Evolutionary conservation across 2,797 vertebrate species (phyloP).

Genomic region (Chaetodon trifasciatus): DNA sequence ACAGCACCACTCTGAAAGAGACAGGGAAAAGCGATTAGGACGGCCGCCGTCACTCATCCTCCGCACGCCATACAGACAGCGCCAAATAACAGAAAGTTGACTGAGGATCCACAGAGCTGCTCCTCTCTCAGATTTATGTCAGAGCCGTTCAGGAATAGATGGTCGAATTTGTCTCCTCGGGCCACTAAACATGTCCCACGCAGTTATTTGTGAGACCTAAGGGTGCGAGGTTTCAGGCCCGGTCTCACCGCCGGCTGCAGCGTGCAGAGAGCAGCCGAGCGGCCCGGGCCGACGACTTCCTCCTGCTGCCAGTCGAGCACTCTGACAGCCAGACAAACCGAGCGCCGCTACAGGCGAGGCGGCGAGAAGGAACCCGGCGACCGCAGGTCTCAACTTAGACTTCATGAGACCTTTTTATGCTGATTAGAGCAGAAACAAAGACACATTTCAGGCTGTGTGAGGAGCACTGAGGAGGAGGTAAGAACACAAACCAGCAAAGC

Average conservation of each 20-base stretch:
- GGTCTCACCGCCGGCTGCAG: neutral
- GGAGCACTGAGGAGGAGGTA: neutral
- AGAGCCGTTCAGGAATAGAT: conserved; percentile 16
- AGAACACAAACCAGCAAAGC: neutral
- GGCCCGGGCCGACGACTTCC: conserved; percentile 51
- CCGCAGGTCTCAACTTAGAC: neutral
- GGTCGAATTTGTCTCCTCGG: conserved; percentile 37
- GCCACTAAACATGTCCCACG: conserved; percentile 54
- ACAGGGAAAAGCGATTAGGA: conserved; percentile 37
- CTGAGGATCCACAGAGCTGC: conserved; percentile 19
- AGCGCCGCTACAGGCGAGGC: conserved; percentile 26
- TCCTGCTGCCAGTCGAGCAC: conserved; percentile 31
- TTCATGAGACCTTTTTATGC: neutral
- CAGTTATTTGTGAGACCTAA: conserved; percentile 53
- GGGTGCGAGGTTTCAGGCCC: conserved; percentile 25
- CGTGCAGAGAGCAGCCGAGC: conserved; percentile 27
- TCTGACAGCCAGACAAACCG: conserved; percentile 59
- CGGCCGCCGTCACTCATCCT: conserved; percentile 1
- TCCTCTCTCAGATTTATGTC: conserved; percentile 55
- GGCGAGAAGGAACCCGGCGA: conserved; percentile 18
- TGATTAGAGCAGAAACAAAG: neutral
- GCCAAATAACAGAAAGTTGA: conserved; percentile 32
- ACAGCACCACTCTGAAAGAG: conserved; percentile 71
- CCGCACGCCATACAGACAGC: neutral
- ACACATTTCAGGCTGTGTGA: neutral